These are phyloP conservation scores for Falco biarmicus DNA, from an alignment of 2,797 vertebrate genomes.

Conservation along the genomic window DNA sequence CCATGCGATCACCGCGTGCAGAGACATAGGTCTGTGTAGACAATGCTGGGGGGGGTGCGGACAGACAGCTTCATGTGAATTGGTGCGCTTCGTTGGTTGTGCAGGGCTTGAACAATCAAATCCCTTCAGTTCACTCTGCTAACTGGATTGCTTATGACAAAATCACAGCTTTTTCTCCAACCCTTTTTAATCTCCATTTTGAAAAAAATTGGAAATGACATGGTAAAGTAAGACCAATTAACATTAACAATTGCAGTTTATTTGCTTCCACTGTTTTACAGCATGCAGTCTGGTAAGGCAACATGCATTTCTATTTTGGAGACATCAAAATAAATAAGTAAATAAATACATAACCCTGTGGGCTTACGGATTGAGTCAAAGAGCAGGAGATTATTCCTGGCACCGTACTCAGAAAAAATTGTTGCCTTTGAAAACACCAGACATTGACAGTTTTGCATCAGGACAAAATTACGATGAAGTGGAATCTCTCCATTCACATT, in stretches of 20 bases:
- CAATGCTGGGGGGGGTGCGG: background rate
- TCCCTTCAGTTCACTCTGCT: conserved; percentile 25
- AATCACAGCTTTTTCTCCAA: conserved; percentile 58
- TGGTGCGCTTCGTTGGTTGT: conserved; percentile 10
- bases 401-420: conserved; percentile 43
- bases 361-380: conserved; percentile 63
- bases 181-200: conserved; percentile 55
- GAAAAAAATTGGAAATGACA: conserved; percentile 67
- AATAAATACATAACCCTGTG: conserved; percentile 56
- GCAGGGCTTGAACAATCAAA: conserved; percentile 31
- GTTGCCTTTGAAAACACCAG: conserved; percentile 63
- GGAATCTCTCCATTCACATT: conserved; percentile 12
- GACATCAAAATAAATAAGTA: conserved; percentile 64
- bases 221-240: conserved; percentile 65
- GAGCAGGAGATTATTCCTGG: conserved; percentile 59
- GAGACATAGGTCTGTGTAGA: background rate
- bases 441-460: conserved; percentile 46
- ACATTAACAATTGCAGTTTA: conserved; percentile 57
- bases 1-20: fast-evolving
- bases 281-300: background rate
- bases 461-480: conserved; percentile 41
- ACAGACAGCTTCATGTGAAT: conserved; percentile 43
- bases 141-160: conserved; percentile 65
- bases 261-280: conserved; percentile 51
- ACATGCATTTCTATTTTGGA: conserved; percentile 38